phyloP scores from a whole-genome alignment of 2,888 invertebrate genomes.

The Perizoma flavofasciatum region DNA sequence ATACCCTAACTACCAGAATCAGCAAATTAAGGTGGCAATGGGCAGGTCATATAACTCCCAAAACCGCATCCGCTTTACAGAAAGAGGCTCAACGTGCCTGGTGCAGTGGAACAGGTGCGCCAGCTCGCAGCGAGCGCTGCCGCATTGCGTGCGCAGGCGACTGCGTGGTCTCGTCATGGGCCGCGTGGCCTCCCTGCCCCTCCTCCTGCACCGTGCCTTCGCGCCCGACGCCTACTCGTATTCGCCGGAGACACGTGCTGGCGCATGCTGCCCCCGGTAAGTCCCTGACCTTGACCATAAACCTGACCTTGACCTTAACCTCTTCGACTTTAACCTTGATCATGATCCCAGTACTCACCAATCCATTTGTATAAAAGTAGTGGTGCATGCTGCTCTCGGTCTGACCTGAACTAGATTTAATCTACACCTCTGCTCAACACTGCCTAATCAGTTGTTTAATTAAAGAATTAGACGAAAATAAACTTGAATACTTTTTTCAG shows the following conservation, averaged over 20 bases:
- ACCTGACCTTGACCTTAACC: not conserved
- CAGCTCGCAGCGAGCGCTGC: slow-evolving; percentile 82
- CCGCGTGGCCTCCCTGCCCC: slow-evolving; percentile 81
- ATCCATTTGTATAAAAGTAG: too few relatives aligned
- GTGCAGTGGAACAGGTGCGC: slow-evolving; percentile 76
- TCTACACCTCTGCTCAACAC: not conserved
- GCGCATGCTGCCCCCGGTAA: slow-evolving; percentile 72
- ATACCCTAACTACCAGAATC: too few relatives aligned
- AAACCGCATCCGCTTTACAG: slow-evolving; percentile 45
- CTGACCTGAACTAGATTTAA: not conserved
- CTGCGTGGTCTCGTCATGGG: slow-evolving; percentile 87
- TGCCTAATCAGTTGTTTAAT: too few relatives aligned
- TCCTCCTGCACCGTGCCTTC: slow-evolving; percentile 65
- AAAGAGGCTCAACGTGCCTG: slow-evolving; percentile 80
- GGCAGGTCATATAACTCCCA: too few relatives aligned
- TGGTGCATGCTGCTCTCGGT: too few relatives aligned
- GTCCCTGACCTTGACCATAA: slow-evolving; percentile 14
- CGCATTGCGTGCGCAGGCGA: slow-evolving; percentile 87
- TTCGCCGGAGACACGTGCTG: slow-evolving; percentile 61
- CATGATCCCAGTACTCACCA: too few relatives aligned
- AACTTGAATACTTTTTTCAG: slow-evolving; percentile 49
- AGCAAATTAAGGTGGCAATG: too few relatives aligned
- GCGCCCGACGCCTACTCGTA: slow-evolving; percentile 58
- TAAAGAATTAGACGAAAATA: too few relatives aligned
- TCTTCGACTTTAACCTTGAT: too few relatives aligned